Evolutionary conservation across 2,888 invertebrate genomes (phyloP).

Genomic region (Torymus aiolomorphi): DNA sequence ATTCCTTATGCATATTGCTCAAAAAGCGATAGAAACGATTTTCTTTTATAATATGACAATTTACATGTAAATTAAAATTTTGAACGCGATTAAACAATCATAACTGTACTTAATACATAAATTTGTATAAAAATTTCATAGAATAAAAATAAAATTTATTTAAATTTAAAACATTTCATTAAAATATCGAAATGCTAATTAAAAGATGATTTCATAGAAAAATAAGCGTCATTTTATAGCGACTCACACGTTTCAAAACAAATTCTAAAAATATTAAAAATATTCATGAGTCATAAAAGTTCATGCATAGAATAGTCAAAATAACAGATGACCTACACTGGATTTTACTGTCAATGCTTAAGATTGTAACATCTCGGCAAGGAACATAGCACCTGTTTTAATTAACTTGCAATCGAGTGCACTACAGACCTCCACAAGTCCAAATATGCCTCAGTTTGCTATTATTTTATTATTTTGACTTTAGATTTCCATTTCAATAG

Average conservation of each 20-base stretch:
- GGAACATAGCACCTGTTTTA: constrained; percentile 41
- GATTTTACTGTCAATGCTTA: constrained; percentile 11
- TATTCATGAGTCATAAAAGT: neutral
- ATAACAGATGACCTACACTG: constrained; percentile 4
- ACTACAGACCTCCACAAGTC: constrained; percentile 24
- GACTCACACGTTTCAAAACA: constrained; percentile 6
- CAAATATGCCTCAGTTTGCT: constrained; percentile 6
- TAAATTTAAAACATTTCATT: neutral
- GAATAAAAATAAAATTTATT: neutral
- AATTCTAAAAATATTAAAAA: neutral
- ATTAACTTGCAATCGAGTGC: constrained; percentile 13
- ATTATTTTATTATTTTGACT: constrained; percentile 8
- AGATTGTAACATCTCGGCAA: constrained; percentile 5
- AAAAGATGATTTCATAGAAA: neutral
- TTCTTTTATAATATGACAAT: too few species aligned
- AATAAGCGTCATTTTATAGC: neutral
- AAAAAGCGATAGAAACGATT: too few species aligned
- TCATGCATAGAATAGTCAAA: neutral
- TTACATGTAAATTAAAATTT: too few species aligned
- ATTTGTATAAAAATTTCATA: too few species aligned
- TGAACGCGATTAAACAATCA: too few species aligned
- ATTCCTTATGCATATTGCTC: too few species aligned
- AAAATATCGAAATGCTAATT: neutral
- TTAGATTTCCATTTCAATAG: neutral
- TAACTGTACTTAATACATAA: too few species aligned